Percentiles rank a stretch among this genome's conserved stretches.
These are phyloP conservation scores for Genyomyrus donnyi DNA, from an alignment of 2,113 vertebrate species.

Conservation along the genomic window DNA sequence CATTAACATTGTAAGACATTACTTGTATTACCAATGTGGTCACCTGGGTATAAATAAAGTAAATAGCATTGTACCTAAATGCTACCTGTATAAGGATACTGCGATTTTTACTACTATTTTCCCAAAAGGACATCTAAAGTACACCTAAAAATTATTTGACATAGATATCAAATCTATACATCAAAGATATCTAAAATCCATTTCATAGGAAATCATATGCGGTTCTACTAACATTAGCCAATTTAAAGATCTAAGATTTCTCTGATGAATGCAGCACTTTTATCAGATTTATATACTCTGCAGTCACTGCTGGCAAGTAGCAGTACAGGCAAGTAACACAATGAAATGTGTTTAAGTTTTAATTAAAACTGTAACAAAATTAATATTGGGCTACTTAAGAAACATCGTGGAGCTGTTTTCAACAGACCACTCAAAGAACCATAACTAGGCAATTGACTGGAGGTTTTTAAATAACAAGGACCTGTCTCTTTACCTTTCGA, in stretches of 20 bases:
- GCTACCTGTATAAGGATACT: neutral
- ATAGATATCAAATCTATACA: neutral
- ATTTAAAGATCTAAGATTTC: neutral
- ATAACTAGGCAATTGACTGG: neutral
- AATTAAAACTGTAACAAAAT: neutral
- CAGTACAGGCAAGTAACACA: neutral
- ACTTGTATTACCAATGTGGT: neutral
- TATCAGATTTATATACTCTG: neutral
- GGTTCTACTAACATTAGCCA: neutral
- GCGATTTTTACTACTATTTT: neutral
- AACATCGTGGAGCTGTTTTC: neutral
- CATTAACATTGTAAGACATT: neutral
- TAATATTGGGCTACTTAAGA: neutral
- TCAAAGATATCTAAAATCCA: neutral
- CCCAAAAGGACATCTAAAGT: neutral
- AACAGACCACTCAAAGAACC: neutral
- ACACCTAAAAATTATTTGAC: neutral
- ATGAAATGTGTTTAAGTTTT: neutral
- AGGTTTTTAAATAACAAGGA: neutral
- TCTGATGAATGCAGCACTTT: neutral
- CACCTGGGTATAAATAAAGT: neutral
- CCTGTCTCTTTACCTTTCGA: slow-evolving; percentile 72
- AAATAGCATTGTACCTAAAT: neutral
- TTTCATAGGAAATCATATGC: neutral
- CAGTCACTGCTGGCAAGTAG: neutral